phyloP scores from a whole-genome alignment of 2,888 invertebrate genomes.

The Stictocephala bisonia region DNA sequence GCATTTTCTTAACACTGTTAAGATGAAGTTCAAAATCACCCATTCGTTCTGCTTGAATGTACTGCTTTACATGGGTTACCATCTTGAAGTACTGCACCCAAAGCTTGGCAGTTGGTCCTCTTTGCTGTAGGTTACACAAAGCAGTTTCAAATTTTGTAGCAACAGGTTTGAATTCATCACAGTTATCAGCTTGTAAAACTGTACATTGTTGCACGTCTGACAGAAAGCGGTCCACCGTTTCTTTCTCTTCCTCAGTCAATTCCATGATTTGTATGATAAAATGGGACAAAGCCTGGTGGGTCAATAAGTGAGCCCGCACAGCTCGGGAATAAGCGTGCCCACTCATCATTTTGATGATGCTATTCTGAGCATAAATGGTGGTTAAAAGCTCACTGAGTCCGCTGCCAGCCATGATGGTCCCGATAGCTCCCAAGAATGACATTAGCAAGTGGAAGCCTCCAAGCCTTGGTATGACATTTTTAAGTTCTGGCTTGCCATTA shows the following conservation, averaged over 20 bases:
- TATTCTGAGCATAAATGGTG: conserved; percentile 59
- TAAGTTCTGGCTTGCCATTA: conserved; percentile 49
- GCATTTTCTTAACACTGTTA: conserved; percentile 50
- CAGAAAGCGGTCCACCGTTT: neutral
- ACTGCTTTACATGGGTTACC: conserved; percentile 20
- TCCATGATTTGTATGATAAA: neutral
- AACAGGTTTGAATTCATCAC: conserved; percentile 14
- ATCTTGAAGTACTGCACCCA: conserved; percentile 43
- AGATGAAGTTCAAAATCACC: conserved; percentile 54
- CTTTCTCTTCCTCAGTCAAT: neutral
- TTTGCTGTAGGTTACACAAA: neutral
- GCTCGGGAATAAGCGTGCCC: conserved; percentile 61
- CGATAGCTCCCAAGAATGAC: conserved; percentile 62
- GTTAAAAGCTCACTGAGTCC: conserved; percentile 61
- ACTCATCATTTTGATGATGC: conserved; percentile 59
- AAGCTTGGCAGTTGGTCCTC: conserved; percentile 30
- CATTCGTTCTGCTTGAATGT: conserved; percentile 43
- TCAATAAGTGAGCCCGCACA: conserved; percentile 58
- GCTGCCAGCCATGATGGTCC: conserved; percentile 63
- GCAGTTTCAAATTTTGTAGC: neutral
- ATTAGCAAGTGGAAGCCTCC: conserved; percentile 62
- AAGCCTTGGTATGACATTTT: conserved; percentile 56
- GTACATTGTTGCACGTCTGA: no score
- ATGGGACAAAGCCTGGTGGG: neutral
- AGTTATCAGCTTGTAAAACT: no score